Evolutionary conservation across 2,113 vertebrate genomes (phyloP).

Genomic region (Sitta europaea): DNA sequence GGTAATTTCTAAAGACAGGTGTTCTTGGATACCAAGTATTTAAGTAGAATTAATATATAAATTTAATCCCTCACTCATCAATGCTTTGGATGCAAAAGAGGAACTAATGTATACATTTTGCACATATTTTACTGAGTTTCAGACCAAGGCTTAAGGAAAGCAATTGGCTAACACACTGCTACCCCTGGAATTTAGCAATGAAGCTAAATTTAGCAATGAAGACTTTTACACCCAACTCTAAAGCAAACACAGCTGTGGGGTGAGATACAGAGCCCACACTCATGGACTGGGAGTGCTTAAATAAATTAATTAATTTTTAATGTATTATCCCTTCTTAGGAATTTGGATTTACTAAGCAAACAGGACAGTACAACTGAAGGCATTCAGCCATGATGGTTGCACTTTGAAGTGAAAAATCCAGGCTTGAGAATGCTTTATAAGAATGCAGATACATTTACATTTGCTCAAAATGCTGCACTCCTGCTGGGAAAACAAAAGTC

Average conservation of each 20-base stretch:
- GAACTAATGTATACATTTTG: background rate
- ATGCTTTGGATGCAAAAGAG: background rate
- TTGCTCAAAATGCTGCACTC: background rate
- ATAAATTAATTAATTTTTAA: background rate
- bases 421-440: background rate
- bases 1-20: background rate
- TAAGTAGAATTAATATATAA: background rate
- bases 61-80: background rate
- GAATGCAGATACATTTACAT: background rate
- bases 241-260: background rate
- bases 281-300: background rate
- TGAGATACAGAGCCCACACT: background rate
- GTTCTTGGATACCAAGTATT: background rate
- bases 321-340: background rate
- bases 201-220: too few species aligned
- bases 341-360: background rate
- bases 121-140: background rate
- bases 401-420: background rate
- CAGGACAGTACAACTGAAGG: background rate
- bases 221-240: background rate
- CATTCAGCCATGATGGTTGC: background rate
- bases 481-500: background rate
- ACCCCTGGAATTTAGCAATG: background rate
- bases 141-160: background rate
- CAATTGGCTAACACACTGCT: background rate